Base-by-base conservation (phyloP, 2,888 invertebrate species). In the Prosopocoilus inquinatus region DNA sequence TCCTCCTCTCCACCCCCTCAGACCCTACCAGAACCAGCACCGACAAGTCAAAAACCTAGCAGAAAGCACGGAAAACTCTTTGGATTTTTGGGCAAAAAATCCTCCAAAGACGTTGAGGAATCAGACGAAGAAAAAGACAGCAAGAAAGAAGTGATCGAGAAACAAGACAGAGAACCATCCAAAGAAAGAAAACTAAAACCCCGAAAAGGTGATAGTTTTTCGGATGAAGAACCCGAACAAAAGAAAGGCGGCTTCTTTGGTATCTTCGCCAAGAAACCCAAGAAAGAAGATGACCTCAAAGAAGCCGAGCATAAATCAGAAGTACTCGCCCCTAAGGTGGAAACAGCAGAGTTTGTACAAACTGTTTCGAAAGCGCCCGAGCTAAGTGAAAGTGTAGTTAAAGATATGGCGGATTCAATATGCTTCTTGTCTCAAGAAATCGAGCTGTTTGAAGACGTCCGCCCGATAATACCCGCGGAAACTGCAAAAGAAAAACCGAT, bases 81-180 rank as follows among this genome's bases (percentile, higher is more conserved):
- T 57, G 72, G 70, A 46, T 59, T 72, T 57, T 71, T 74, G 57
- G 65, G 65, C 9, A 68, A 68, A 63, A 73, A 70, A 66, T 60
- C 69, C 41, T 70, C 72, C 7, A 74, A 68, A 66, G 74, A 75
- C 36, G 65, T 68, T 47, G 71, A 72, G 53, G 72, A 70, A 32
- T 71, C 70, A 16, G 73, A 72, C 28, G 62, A 60, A 38, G 67
- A 67, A 35, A 61, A 55, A 53, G 55, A 69, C 16, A 65, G 61
- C 32, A 61, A 61, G 49, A 66, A 61, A 51, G 70, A 70, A 53
- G 20, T 28, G 4, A 64, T 74, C 13, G 74, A 75, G 57, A 76
- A 76, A 61, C 75, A 75, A 47, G 74, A 75, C 41, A 64, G 65
- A 45, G 73, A 75, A 63, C 61, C 69, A 16, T 72, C 72, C 0